Percentiles rank a stretch among this genome's conserved stretches.
Conservation (phyloP, 2,888 invertebrate genomes). For the Cetonia aurata region DNA sequence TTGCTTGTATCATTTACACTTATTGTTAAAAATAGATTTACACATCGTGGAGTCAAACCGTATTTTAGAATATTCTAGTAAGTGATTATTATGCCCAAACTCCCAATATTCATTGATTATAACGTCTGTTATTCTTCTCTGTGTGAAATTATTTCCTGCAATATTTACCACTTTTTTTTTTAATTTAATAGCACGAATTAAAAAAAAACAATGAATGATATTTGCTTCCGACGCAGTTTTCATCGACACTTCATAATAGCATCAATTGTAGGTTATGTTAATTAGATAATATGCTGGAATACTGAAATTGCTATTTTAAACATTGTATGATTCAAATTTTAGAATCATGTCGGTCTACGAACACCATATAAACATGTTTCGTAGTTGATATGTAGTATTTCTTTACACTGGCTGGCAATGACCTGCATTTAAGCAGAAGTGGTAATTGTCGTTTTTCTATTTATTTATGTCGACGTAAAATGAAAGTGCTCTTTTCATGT, state of each 20-base stretch:
- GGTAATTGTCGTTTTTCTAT: slow-evolving; percentile 36
- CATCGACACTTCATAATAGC: background rate
- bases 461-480: slow-evolving; percentile 31
- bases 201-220: background rate
- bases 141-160: background rate
- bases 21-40: slow-evolving; percentile 40
- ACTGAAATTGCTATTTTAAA: background rate
- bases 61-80: slow-evolving; percentile 37
- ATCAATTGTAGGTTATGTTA: slow-evolving; percentile 24
- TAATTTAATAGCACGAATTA: too few relatives aligned
- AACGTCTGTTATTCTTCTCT: background rate
- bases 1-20: slow-evolving; percentile 37
- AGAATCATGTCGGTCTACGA: slow-evolving; percentile 10
- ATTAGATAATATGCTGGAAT: slow-evolving; percentile 1
- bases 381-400: slow-evolving; percentile 25
- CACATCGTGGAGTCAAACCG: slow-evolving; percentile 25
- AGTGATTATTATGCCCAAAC: slow-evolving; percentile 18
- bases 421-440: slow-evolving; percentile 52
- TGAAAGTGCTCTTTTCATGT: slow-evolving; percentile 34
- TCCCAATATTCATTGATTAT: slow-evolving; percentile 5
- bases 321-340: slow-evolving; percentile 3
- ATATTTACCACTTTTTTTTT: background rate
- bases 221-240: slow-evolving; percentile 9
- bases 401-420: slow-evolving; percentile 53
- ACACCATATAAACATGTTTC: slow-evolving; percentile 13